Evolutionary conservation across 53 echinoderm and acorn worm species (phyloP).

Genomic region (Echinarachnius parma): DNA sequence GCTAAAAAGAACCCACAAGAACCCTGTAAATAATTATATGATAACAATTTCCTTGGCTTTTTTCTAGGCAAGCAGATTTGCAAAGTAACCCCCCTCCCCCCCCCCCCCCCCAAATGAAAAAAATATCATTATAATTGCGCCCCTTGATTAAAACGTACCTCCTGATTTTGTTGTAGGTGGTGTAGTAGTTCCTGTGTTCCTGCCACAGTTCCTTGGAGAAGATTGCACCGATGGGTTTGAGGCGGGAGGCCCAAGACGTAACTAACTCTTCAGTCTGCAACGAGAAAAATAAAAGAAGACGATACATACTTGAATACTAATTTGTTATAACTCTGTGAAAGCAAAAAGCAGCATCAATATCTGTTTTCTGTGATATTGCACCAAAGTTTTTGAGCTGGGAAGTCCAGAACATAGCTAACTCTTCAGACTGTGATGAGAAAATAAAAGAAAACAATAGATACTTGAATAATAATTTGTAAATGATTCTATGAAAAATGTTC

Average conservation of each 20-base stretch:
- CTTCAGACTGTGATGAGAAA: conserved; percentile 9
- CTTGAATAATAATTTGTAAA: too few relatives aligned
- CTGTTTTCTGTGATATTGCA: conserved; percentile 1
- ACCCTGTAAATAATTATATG: too few relatives aligned
- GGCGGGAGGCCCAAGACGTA: not conserved
- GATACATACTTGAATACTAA: not conserved
- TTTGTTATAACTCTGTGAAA: not conserved
- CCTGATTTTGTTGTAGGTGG: conserved; percentile 51
- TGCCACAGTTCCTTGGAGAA: conserved; percentile 54
- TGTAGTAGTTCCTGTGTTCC: conserved; percentile 57
- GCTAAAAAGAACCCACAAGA: too few relatives aligned
- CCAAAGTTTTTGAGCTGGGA: conserved; percentile 27
- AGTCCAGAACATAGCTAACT: conserved; percentile 22
- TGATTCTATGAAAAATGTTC: too few relatives aligned
- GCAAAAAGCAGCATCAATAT: not conserved
- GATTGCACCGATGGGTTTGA: conserved; percentile 11
- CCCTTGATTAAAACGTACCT: too few relatives aligned
- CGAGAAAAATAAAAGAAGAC: not conserved
- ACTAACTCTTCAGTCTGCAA: not conserved
- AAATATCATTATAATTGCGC: too few relatives aligned
- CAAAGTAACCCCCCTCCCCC: too few relatives aligned
- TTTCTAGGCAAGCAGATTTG: too few relatives aligned
- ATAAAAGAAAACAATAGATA: too few relatives aligned
- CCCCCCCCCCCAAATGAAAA: too few relatives aligned
- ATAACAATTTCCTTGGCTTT: too few relatives aligned